phyloP scores from a whole-genome alignment of 1,140 invertebrate species.

The Drosophila ogumai region DNA sequence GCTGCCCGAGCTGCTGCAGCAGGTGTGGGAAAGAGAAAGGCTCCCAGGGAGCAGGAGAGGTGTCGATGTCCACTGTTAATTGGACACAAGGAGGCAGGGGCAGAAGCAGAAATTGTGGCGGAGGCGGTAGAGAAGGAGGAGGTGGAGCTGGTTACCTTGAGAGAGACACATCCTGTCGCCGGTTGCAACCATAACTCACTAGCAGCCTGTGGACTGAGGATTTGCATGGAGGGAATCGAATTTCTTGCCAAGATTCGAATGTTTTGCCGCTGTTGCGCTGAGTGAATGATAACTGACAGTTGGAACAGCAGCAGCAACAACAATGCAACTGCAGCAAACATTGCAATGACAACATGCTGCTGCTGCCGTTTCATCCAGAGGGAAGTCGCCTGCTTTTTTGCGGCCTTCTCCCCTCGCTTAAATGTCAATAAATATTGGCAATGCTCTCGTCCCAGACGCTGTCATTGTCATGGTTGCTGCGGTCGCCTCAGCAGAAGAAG shows the following conservation, averaged over 20 bases:
- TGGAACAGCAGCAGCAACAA: constrained; percentile 43
- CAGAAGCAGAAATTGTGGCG: background rate
- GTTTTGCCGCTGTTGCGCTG: constrained; percentile 53
- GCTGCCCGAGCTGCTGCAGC: constrained; percentile 21
- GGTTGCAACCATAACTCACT: constrained; percentile 41
- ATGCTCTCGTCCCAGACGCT: constrained; percentile 57
- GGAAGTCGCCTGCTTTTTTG: constrained; percentile 52
- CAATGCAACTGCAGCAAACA: constrained; percentile 22
- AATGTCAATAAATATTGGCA: constrained; percentile 82
- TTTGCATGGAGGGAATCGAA: constrained; percentile 58
- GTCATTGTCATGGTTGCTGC: constrained; percentile 70
- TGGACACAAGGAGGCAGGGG: constrained; percentile 7
- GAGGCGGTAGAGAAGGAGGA: background rate
- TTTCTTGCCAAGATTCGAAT: constrained; percentile 57
- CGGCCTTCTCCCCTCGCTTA: constrained; percentile 38
- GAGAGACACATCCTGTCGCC: constrained; percentile 53
- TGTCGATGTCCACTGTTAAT: constrained; percentile 50
- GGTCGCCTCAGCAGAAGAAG: constrained; percentile 19
- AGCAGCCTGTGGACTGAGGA: constrained; percentile 16
- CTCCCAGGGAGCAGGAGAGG: constrained; percentile 25
- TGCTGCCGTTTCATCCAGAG: constrained; percentile 41
- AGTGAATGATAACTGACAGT: constrained; percentile 83
- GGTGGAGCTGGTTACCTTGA: constrained; percentile 25
- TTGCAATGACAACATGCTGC: constrained; percentile 35
- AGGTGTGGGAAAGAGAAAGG: constrained; percentile 60